Evolutionary conservation across 2,797 vertebrate genomes (phyloP).

Genomic region (Meriones psammophilus): DNA sequence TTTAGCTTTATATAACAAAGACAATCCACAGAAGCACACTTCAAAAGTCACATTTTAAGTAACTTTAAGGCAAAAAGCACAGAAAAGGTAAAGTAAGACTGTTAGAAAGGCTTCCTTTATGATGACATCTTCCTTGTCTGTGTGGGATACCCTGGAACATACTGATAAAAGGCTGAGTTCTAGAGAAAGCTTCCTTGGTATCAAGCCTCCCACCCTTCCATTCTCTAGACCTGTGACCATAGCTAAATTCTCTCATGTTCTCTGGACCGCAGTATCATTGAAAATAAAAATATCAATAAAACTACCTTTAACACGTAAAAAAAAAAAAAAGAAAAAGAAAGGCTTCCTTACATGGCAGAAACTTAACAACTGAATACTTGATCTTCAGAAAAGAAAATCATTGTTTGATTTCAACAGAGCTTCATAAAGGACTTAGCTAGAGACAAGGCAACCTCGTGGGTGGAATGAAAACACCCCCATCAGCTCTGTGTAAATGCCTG

Average conservation of each 20-base stretch:
- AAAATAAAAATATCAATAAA: slow-evolving; percentile 29
- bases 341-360: not conserved
- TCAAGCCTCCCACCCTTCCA: not conserved
- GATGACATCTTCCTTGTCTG: not conserved
- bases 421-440: not conserved
- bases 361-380: slow-evolving; percentile 2
- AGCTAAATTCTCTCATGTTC: not conserved
- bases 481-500: not conserved
- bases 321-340: no score
- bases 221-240: not conserved
- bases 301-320: not conserved
- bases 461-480: not conserved
- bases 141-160: not conserved
- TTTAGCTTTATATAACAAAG: slow-evolving; percentile 51
- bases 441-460: not conserved
- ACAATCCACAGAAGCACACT: slow-evolving; percentile 33
- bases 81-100: slow-evolving; percentile 38
- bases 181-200: not conserved
- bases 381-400: not conserved
- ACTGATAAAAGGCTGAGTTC: not conserved
- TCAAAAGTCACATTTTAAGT: slow-evolving; percentile 43
- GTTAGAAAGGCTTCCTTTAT: not conserved
- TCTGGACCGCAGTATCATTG: not conserved
- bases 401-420: not conserved
- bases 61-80: slow-evolving; percentile 20